Conservation (phyloP, 35 echinoderm and acorn worm genomes). For the Lytechinus pictus region DNA sequence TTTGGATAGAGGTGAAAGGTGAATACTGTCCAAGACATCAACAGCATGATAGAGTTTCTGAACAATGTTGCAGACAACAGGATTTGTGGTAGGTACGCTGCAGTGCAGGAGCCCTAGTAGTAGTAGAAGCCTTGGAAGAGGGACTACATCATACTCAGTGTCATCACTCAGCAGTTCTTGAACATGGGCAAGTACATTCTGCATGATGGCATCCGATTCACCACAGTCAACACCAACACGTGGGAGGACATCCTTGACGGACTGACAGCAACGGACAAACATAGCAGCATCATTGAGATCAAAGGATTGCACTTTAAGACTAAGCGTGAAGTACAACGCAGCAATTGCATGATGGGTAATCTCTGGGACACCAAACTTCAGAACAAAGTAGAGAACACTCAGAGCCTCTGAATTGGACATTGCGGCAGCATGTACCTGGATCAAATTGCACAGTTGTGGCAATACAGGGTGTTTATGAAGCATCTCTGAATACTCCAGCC, state of each 20-base stretch:
- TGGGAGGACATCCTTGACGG: slow-evolving; percentile 12
- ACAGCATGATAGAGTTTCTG: slow-evolving; percentile 26
- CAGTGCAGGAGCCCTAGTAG: slow-evolving; percentile 34
- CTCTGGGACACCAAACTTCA: slow-evolving; percentile 20
- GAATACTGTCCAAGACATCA: background rate
- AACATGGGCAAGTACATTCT: background rate
- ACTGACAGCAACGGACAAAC: slow-evolving; percentile 32
- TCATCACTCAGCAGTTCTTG: background rate
- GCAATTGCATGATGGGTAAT: background rate
- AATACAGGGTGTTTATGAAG: background rate
- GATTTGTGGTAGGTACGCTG: background rate
- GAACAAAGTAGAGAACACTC: background rate
- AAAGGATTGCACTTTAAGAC: background rate
- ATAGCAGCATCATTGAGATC: slow-evolving; percentile 6
- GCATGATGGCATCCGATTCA: slow-evolving; percentile 1
- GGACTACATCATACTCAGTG: background rate
- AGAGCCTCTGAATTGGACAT: slow-evolving; percentile 20
- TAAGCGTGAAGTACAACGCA: background rate
- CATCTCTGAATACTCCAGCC: slow-evolving; percentile 1
- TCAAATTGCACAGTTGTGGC: slow-evolving; percentile 7
- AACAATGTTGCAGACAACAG: slow-evolving; percentile 12
- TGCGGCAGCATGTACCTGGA: background rate
- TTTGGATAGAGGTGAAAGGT: slow-evolving; percentile 30
- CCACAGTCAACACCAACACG: background rate
- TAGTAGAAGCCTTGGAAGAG: background rate